Conservation (phyloP, 2,113 vertebrate genomes). For the Tragelaphus buxtoni region DNA sequence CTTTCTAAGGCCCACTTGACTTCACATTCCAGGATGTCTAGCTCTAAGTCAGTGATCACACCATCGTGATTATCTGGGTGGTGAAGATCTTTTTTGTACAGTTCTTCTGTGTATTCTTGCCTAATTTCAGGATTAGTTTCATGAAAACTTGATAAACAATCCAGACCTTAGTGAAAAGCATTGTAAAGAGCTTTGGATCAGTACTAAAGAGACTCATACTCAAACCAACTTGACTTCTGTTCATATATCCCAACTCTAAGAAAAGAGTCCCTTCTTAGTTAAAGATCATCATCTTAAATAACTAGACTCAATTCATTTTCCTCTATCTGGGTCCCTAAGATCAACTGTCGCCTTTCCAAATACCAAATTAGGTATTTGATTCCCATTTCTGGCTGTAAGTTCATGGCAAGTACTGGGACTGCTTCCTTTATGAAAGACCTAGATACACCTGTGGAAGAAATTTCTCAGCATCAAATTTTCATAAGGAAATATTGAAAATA, state of each 20-base stretch:
- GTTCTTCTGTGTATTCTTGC: too few species aligned
- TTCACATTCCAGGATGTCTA: too few species aligned
- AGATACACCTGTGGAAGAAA: not conserved
- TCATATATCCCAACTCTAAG: not conserved
- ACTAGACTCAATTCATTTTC: not conserved
- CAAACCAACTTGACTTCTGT: not conserved
- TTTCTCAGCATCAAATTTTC: not conserved
- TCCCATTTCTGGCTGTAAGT: not conserved
- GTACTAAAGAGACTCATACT: not conserved
- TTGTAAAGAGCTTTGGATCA: not conserved
- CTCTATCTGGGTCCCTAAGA: not conserved
- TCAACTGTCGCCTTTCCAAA: not conserved
- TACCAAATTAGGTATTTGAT: not conserved
- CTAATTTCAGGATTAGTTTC: not conserved
- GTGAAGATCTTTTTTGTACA: too few species aligned
- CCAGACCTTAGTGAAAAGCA: not conserved
- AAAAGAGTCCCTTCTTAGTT: not conserved
- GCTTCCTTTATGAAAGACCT: not conserved
- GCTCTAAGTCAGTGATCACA: too few species aligned
- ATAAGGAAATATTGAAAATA: not conserved
- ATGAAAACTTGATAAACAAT: not conserved
- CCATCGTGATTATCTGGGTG: too few species aligned
- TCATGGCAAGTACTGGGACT: not conserved
- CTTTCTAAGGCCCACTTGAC: too few species aligned
- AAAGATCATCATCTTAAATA: not conserved